Evolutionary conservation across 1,140 invertebrate genomes (phyloP).

Genomic region (Heliconius eleuchia): DNA sequence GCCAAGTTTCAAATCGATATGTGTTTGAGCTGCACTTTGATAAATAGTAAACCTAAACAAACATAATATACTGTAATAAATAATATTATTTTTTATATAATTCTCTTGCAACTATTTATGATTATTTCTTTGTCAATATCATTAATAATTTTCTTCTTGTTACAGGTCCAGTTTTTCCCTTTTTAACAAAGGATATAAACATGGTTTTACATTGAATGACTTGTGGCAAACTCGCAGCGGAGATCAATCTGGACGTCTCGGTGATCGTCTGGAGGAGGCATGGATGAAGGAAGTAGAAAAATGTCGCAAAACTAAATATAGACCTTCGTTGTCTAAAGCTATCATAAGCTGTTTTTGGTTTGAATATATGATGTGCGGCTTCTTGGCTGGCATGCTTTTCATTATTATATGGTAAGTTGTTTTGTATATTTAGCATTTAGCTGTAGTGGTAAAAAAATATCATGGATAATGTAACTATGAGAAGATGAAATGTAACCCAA

Average conservation of each 20-base stretch:
- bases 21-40: neutral
- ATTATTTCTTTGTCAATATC: neutral
- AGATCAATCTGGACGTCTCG: conserved; percentile 82
- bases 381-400: conserved; percentile 65
- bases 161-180: conserved; percentile 68
- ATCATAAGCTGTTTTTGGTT: conserved; percentile 79
- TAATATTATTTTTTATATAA: too few species aligned
- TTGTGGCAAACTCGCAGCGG: conserved; percentile 82
- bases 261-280: conserved; percentile 81
- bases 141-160: conserved; percentile 26
- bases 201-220: conserved; percentile 82
- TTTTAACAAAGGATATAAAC: conserved; percentile 70
- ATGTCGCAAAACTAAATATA: conserved; percentile 48
- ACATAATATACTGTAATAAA: neutral
- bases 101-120: too few species aligned
- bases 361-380: conserved; percentile 68
- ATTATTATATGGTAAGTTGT: conserved; percentile 66
- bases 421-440: neutral
- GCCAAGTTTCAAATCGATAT: conserved; percentile 13
- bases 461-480: too few species aligned
- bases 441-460: too few species aligned
- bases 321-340: conserved; percentile 76
- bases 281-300: conserved; percentile 76
- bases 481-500: too few species aligned
- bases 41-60: neutral